Evolutionary conservation across 1,140 invertebrate species (phyloP).

Genomic region (Archegozetes longisetosus): DNA sequence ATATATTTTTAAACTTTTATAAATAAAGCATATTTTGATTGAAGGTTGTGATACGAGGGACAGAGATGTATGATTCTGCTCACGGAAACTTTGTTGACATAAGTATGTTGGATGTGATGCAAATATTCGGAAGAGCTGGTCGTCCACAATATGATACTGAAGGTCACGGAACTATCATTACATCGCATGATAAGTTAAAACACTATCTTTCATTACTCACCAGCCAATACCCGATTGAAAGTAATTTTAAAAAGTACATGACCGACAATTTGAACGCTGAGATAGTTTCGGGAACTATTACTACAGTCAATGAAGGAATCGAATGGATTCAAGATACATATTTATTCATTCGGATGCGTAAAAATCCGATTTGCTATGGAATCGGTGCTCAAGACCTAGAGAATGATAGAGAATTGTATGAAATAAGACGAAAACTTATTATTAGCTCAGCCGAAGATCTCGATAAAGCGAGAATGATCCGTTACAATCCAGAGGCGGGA

Average conservation of each 20-base stretch:
- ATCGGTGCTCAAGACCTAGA: constrained; percentile 47
- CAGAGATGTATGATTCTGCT: constrained; percentile 92
- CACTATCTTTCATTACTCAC: constrained; percentile 89
- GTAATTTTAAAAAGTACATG: constrained; percentile 78
- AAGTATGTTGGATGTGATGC: constrained; percentile 90
- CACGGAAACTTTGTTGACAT: constrained; percentile 86
- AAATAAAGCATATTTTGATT: background rate
- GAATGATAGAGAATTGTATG: constrained; percentile 56
- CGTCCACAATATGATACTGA: constrained; percentile 57
- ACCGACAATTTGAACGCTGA: constrained; percentile 97
- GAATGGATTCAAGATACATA: constrained; percentile 97
- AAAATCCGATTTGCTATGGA: constrained; percentile 83
- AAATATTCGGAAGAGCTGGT: constrained; percentile 98
- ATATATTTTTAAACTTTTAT: background rate
- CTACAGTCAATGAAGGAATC: constrained; percentile 86
- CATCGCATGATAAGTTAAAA: constrained; percentile 72
- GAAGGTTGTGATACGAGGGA: constrained; percentile 47
- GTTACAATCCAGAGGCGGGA: constrained; percentile 66
- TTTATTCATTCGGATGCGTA: constrained; percentile 77
- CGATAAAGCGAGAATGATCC: constrained; percentile 85
- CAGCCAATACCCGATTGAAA: constrained; percentile 95
- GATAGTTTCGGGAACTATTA: constrained; percentile 82
- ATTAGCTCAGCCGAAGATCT: constrained; percentile 57
- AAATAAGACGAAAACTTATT: constrained; percentile 57
- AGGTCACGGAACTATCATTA: constrained; percentile 92